These are phyloP conservation scores for Cryptoleucopteryx plumbea DNA, from an alignment of 2,113 vertebrate species.

Conservation along the genomic window DNA sequence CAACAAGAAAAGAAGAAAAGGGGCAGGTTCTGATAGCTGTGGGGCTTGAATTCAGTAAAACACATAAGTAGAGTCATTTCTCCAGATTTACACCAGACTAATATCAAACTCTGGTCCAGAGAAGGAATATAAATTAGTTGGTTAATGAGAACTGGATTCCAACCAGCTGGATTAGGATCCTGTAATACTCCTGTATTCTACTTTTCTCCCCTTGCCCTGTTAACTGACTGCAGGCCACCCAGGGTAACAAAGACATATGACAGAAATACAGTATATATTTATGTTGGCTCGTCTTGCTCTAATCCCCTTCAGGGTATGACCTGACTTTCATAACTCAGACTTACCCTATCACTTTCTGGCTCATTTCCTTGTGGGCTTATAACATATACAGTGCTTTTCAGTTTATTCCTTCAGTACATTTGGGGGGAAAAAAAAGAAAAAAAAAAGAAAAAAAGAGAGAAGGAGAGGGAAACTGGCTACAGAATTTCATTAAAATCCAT, in stretches of 20 bases:
- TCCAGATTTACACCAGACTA: background rate
- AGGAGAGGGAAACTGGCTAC: background rate
- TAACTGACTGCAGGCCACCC: constrained; percentile 47
- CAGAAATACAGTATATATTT: constrained; percentile 29
- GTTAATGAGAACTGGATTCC: background rate
- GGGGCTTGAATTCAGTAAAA: background rate
- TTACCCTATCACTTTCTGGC: constrained; percentile 47
- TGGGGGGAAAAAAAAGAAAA: background rate
- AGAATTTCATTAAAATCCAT: background rate
- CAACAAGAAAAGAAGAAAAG: background rate
- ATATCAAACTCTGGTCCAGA: background rate
- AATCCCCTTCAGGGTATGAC: constrained; percentile 27
- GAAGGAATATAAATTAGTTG: background rate
- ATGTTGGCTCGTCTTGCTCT: constrained; percentile 11
- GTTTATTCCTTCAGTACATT: background rate
- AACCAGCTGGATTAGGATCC: background rate
- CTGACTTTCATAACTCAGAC: constrained; percentile 24
- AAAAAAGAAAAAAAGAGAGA: background rate
- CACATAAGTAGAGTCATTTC: background rate
- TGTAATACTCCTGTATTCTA: background rate
- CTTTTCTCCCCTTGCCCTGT: background rate
- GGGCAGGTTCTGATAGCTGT: background rate
- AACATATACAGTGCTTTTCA: background rate
- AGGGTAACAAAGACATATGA: constrained; percentile 25
- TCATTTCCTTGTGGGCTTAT: constrained; percentile 4